Percentiles rank a stretch among this genome's conserved stretches.
Conservation (phyloP, 2,888 invertebrate species). For the Callinectes sapidus region DNA sequence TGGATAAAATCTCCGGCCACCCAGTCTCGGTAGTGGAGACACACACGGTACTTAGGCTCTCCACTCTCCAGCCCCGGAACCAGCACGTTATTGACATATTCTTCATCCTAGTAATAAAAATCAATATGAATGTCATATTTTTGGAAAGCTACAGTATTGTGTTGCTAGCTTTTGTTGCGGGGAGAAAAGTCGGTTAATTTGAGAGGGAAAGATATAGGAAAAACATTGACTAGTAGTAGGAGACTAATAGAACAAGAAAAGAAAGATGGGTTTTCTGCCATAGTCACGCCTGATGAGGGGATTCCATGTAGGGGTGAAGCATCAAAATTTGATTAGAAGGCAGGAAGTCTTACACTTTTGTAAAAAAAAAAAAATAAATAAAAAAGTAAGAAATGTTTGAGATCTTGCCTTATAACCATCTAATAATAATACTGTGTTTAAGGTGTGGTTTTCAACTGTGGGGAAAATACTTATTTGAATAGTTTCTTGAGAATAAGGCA, state of each 20-base stretch:
- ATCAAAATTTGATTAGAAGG: too few species aligned
- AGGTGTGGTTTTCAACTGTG: too few species aligned
- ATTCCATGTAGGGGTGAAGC: too few species aligned
- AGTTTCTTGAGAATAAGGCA: neutral
- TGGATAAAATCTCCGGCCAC: constrained; percentile 84
- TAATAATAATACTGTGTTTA: too few species aligned
- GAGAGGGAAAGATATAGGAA: neutral
- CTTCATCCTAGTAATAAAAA: constrained; percentile 79
- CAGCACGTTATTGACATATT: constrained; percentile 82
- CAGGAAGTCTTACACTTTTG: too few species aligned
- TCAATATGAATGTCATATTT: neutral
- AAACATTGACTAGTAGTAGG: neutral
- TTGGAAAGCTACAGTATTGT: neutral
- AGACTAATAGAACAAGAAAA: too few species aligned
- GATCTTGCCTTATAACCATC: too few species aligned
- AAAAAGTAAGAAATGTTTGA: too few species aligned
- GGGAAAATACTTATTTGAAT: too few species aligned
- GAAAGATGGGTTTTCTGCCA: too few species aligned
- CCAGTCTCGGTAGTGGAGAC: constrained; percentile 86
- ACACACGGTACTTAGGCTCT: constrained; percentile 82
- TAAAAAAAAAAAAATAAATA: too few species aligned
- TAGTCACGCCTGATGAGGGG: too few species aligned
- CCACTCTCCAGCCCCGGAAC: constrained; percentile 83
- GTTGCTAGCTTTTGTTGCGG: neutral
- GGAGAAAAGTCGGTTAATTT: neutral